Conservation (phyloP, 1,140 invertebrate species). For the Zaprionus inermis region DNA sequence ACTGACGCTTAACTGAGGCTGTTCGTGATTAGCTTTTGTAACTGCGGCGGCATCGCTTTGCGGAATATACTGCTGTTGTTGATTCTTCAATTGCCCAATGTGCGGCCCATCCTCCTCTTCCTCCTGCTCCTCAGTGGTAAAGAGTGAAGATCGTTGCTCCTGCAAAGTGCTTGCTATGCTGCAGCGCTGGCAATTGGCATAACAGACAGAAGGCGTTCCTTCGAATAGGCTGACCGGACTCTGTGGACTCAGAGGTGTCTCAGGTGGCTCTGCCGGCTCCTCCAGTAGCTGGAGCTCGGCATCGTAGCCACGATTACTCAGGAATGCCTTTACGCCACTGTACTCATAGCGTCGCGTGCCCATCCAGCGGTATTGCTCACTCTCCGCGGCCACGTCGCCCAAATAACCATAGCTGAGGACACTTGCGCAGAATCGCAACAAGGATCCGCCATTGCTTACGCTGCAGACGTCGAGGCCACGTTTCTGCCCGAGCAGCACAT, state of each 20-base stretch:
- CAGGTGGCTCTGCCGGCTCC: slow-evolving; percentile 43
- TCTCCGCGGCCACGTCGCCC: slow-evolving; percentile 93
- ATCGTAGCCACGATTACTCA: slow-evolving; percentile 89
- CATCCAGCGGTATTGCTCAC: slow-evolving; percentile 94
- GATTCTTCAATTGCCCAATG: neutral
- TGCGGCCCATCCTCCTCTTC: slow-evolving; percentile 29
- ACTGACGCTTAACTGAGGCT: slow-evolving; percentile 30
- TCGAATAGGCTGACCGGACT: slow-evolving; percentile 52
- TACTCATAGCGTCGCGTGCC: slow-evolving; percentile 94
- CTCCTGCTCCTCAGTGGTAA: slow-evolving; percentile 75
- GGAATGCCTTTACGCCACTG: slow-evolving; percentile 90
- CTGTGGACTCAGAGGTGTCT: slow-evolving; percentile 54
- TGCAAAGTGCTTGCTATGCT: slow-evolving; percentile 83
- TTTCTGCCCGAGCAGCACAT: slow-evolving; percentile 92
- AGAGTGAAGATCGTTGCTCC: slow-evolving; percentile 74
- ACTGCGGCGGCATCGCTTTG: neutral
- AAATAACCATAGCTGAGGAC: slow-evolving; percentile 95
- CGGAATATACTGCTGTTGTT: neutral
- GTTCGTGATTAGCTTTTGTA: slow-evolving; percentile 16
- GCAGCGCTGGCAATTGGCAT: slow-evolving; percentile 76
- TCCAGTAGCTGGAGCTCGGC: slow-evolving; percentile 85
- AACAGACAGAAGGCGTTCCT: slow-evolving; percentile 68
- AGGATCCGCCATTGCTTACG: slow-evolving; percentile 87
- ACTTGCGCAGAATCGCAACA: slow-evolving; percentile 91
- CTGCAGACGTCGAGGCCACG: slow-evolving; percentile 92